Base-by-base conservation (phyloP, 2,797 vertebrate species). In the Bovichtus diacanthus region DNA sequence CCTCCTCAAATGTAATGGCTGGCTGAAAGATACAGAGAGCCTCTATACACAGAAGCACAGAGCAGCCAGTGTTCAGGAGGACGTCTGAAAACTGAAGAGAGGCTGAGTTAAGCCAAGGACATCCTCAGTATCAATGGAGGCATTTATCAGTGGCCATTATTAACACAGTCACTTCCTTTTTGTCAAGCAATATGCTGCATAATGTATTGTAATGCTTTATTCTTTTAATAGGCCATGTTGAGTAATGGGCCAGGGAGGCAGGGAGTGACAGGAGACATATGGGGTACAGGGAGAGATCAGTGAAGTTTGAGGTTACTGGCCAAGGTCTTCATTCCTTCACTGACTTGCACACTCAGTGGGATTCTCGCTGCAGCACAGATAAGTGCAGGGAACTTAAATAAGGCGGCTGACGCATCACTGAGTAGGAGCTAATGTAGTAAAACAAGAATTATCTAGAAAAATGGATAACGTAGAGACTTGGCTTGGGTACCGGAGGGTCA, bases 91-190 rank as follows among this genome's bases (percentile, higher is more conserved):
- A 81, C 78, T 59, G 67, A 83, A 29, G 76, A 76, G 67, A 66
- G 65, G 66, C 63, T 73, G 77, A 83, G 79, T 86, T 77, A 76
- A 91, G 88, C 76, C 92, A 94, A 94, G 93, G 90, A 92, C 91
- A 91, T 81, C 84, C 80, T 92, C 82, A 5, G 67, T 69, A 91
- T 95, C 90, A 94, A 93, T 94, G 81, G 84, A 84, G 68, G 77
- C 88, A 89, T 95, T 95, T 93, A 94, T 95, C 89, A 87, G 62
- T 1, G 76, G 83, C 73, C 91, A 91, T 93, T 95, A 94, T 92
- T 89, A 93, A 93, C 86, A 86, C 83, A 93, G 92, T 95, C 92
- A 84, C 92, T 90, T 85, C 70, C 62, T 79, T 91, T 93, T 92
- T 88, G 85, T 93, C 87, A 74, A 90, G 89, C 83, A 90, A 90